A percentile compares a stretch with the other conserved stretches of the same genome.
phyloP scores from a whole-genome alignment of 2,888 invertebrate genomes.

The Mesochorus sp. region DNA sequence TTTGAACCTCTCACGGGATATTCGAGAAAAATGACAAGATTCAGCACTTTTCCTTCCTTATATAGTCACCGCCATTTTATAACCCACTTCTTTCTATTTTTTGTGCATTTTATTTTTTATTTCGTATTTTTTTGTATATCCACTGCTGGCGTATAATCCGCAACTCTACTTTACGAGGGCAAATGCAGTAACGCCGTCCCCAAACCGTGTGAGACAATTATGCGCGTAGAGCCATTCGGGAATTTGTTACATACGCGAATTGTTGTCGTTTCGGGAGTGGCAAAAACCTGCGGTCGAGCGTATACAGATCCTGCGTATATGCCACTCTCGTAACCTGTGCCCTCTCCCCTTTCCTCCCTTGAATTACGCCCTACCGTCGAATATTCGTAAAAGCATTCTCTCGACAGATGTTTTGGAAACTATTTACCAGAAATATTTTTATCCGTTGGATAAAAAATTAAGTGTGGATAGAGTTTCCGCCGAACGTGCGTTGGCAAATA shows the following conservation, averaged over 20 bases:
- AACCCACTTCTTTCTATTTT: not conserved
- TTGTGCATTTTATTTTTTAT: not conserved
- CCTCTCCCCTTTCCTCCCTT: no score
- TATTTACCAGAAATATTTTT: conserved; percentile 15
- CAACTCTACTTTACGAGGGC: conserved; percentile 11
- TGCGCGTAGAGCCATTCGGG: conserved; percentile 8
- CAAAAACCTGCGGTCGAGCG: conserved; percentile 50
- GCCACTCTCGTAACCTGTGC: not conserved
- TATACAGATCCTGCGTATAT: conserved; percentile 7
- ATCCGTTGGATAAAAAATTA: not conserved
- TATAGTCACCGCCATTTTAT: not conserved
- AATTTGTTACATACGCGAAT: conserved; percentile 50
- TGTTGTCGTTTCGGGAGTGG: conserved; percentile 34
- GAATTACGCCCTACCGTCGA: not conserved
- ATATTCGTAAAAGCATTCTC: conserved; percentile 8
- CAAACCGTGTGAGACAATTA: not conserved
- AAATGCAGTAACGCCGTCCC: conserved; percentile 2
- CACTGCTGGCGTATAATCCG: conserved; percentile 4
- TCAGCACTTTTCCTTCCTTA: not conserved
- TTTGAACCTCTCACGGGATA: no score
- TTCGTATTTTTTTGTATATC: no score
- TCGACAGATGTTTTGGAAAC: conserved; percentile 12
- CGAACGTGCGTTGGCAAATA: not conserved
- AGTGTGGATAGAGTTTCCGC: not conserved
- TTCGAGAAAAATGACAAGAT: no score